Percentiles rank a stretch among this genome's conserved stretches.
phyloP scores from a whole-genome alignment of 2,797 vertebrate genomes.

The Spizella passerina region DNA sequence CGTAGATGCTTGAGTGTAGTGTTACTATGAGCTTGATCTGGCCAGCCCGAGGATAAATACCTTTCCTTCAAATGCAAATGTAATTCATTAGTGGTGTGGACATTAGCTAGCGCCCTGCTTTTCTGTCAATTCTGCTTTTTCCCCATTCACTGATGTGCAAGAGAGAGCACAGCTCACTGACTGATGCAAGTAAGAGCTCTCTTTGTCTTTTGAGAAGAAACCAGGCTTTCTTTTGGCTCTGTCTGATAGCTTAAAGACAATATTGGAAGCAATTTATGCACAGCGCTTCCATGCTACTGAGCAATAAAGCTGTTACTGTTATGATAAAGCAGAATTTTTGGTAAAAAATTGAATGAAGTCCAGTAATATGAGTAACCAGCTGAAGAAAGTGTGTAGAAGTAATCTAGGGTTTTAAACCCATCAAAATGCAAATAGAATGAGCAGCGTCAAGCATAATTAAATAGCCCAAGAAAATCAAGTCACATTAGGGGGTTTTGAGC shows the following conservation, averaged over 20 bases:
- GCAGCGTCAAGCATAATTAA: not conserved
- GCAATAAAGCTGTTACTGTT: slow-evolving; percentile 11
- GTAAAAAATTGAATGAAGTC: not conserved
- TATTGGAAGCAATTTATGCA: not conserved
- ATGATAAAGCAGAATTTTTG: not conserved
- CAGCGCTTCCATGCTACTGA: not conserved
- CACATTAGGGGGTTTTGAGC: not conserved
- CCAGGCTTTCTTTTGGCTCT: not conserved
- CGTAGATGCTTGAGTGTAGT: not conserved
- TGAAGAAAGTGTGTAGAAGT: not conserved
- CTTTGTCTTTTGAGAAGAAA: slow-evolving; percentile 19
- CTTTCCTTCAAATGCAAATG: not conserved
- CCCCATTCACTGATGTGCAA: not conserved
- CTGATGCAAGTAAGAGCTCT: not conserved
- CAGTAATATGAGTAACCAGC: not conserved
- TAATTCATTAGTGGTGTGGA: not conserved
- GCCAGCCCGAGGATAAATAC: not conserved
- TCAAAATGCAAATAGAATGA: slow-evolving; percentile 17
- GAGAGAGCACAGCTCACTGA: not conserved
- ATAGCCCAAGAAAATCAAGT: not conserved
- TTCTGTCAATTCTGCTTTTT: not conserved
- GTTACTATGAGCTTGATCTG: not conserved
- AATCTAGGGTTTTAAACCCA: not conserved
- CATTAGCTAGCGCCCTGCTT: not conserved
- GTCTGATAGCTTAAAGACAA: slow-evolving; percentile 16